phyloP scores from a whole-genome alignment of 2,888 invertebrate genomes.

The Chalcis sispes region DNA sequence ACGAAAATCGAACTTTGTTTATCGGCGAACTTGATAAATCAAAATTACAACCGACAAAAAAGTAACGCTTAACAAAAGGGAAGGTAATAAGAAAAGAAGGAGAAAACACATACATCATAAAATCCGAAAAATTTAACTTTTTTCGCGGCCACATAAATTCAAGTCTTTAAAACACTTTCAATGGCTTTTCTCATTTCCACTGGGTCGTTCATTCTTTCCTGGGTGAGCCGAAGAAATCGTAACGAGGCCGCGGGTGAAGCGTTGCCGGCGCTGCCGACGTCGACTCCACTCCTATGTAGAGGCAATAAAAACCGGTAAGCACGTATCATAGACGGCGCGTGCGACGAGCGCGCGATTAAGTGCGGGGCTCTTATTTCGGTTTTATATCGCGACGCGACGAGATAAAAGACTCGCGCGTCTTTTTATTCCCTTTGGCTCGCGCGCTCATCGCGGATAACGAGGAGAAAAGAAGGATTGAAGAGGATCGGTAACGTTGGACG shows the following conservation, averaged over 20 bases:
- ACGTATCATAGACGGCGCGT: conserved; percentile 45
- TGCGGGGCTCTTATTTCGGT: conserved; percentile 27
- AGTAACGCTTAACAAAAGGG: no score
- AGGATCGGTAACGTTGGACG: not conserved
- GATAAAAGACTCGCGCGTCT: conserved; percentile 1
- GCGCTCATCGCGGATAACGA: conserved; percentile 27
- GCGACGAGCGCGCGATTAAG: conserved; percentile 8
- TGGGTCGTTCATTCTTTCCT: not conserved
- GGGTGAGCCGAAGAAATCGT: conserved; percentile 48
- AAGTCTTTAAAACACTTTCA: not conserved
- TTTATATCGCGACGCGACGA: conserved; percentile 12
- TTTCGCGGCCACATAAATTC: not conserved
- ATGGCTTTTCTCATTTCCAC: not conserved
- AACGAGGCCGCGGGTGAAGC: conserved; percentile 22
- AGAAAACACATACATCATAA: no score
- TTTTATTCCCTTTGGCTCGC: not conserved
- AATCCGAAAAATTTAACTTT: not conserved
- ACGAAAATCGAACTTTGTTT: no score
- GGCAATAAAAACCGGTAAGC: conserved; percentile 49
- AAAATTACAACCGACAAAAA: no score
- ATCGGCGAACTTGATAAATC: no score
- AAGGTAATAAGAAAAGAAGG: no score
- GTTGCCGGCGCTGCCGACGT: conserved; percentile 23
- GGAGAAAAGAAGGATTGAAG: not conserved
- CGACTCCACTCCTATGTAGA: no score